These are phyloP conservation scores for Pogonocherus hispidulus DNA, from an alignment of 2,888 invertebrate species.

Conservation along the genomic window DNA sequence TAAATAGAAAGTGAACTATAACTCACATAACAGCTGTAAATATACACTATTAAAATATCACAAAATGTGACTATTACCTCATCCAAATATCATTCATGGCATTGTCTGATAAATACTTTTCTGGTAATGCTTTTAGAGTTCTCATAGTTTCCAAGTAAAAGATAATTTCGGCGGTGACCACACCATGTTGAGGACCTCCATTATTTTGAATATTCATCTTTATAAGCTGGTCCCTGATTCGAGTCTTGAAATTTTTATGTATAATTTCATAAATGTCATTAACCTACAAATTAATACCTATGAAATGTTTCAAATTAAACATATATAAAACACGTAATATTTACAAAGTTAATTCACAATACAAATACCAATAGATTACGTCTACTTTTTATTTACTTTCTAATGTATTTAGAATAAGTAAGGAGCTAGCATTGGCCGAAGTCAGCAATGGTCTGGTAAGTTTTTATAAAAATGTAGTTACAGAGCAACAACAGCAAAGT, in stretches of 20 bases:
- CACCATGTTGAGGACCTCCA: slow-evolving; percentile 96
- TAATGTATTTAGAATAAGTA: too few species aligned
- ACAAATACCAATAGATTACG: too few species aligned
- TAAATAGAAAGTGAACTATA: slow-evolving; percentile 29
- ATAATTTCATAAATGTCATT: slow-evolving; percentile 73
- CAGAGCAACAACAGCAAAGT: too few species aligned
- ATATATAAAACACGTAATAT: too few species aligned
- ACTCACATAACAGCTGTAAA: not conserved
- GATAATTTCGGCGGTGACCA: slow-evolving; percentile 92
- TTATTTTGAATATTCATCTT: slow-evolving; percentile 93
- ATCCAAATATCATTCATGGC: slow-evolving; percentile 89
- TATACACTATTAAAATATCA: too few species aligned
- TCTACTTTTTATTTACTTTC: too few species aligned
- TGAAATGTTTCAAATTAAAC: too few species aligned
- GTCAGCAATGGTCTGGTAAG: too few species aligned
- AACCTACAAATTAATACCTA: slow-evolving; percentile 56
- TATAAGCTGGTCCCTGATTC: slow-evolving; percentile 85
- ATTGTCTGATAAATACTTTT: slow-evolving; percentile 80
- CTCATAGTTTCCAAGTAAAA: slow-evolving; percentile 91
- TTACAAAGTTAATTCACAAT: too few species aligned
- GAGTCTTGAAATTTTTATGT: slow-evolving; percentile 88
- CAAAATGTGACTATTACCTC: slow-evolving; percentile 71
- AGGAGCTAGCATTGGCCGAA: too few species aligned
- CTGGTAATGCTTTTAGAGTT: slow-evolving; percentile 82
- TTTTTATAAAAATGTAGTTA: too few species aligned